Base-by-base conservation (phyloP, 2,888 invertebrate genomes). In the Scaptodrosophila latifasciaeformis region DNA sequence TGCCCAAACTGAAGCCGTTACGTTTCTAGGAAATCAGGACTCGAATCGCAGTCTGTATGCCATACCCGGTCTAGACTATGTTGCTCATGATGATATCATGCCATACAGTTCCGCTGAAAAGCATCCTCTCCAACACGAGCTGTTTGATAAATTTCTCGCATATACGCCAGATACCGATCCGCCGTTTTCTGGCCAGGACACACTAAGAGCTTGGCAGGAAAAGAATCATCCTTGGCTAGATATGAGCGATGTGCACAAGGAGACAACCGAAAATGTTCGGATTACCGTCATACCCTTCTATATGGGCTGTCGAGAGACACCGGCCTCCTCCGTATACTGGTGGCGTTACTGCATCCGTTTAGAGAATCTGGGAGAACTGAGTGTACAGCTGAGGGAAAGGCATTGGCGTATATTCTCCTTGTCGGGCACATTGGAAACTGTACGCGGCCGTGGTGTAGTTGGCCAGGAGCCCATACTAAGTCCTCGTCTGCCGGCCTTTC, bases 241-340 rank as follows among this genome's bases (percentile, higher is more conserved):
- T 84, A 87, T 99, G 55, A 96, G 97, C 27, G 97, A 97, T 87
- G 98, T 99, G 6, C 97, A 98, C 84, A 94, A 96, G 77, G 97
- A 99, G 88, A 97, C 97, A 0, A 99, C 99, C 0, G 97, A 99
- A 87, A 83, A 82, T 53, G 82, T 83, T 51, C 89, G 98, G 44
- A 95, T 99, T 30, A 99, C 99, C 9, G 99, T 99, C 50, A 99
- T 97, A 86, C 99, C 99, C 0, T 99, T 98, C 88, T 98, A 97
- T 83, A 96, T 98, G 96, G 97, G 97, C 29, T 95, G 94, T 78
- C 90, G 96, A 55, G 96, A 96, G 85, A 93, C 95, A 39, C 96
- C 96, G 81, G 93, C 95, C 55, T 93, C 93, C 17, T 93, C 95
- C 31, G 96, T 97, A 0, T 97, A 96, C 86, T 97, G 97, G 93